Conservation (phyloP, 2,113 vertebrate species). For the Onychostruthus taczanowskii region DNA sequence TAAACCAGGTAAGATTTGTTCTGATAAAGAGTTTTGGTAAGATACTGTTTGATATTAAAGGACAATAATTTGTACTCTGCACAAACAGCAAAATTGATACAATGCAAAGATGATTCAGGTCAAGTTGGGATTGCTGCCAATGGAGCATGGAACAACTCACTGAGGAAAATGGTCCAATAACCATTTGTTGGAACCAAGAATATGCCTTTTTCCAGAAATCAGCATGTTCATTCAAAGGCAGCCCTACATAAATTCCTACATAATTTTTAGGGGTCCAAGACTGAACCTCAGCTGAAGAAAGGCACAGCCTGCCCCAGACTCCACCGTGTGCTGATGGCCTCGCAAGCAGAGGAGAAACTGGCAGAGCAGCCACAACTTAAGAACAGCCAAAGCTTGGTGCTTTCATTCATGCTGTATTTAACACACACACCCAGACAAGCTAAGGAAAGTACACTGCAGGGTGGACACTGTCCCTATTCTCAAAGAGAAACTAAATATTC, state of each 20-base stretch:
- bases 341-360: not conserved
- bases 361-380: not conserved
- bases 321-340: not conserved
- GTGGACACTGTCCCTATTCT: not conserved
- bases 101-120: not conserved
- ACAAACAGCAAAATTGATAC: not conserved
- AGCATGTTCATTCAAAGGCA: not conserved
- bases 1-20: not conserved
- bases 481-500: not conserved
- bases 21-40: not conserved
- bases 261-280: not conserved
- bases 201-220: not conserved
- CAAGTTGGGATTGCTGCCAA: not conserved
- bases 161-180: not conserved
- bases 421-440: rapidly evolving
- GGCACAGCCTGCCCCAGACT: not conserved
- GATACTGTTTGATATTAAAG: not conserved
- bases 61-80: not conserved
- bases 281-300: not conserved
- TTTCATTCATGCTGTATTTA: not conserved
- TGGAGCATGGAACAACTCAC: not conserved
- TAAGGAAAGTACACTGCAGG: not conserved
- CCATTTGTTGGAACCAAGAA: not conserved
- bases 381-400: not conserved
- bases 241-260: not conserved